Base-by-base conservation (phyloP, 2,797 vertebrate genomes). In the Sebastes flavidus region DNA sequence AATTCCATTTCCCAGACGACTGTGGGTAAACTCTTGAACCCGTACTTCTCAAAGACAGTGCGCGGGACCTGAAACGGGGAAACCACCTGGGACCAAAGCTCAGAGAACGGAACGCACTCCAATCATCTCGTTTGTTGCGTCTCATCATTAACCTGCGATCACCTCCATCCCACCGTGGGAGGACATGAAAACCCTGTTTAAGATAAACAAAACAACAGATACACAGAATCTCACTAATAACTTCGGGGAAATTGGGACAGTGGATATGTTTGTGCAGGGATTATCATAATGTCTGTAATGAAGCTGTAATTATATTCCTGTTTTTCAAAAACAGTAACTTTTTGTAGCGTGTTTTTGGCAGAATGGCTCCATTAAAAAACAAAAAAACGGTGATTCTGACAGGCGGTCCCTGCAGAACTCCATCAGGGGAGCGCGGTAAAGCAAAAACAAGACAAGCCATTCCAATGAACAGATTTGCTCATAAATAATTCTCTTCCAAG, bases 401-500 rank as follows among this genome's bases (percentile, higher is more conserved):
- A 94, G 89, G 82, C 77, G 13, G 82, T 87, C 91, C 92, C 91
- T 82, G 85, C 78, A 86, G 93, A 88, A 30, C 25, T 6, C 60
- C 83, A 87, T 86, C 87, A 75, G 84, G 91, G 90, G 88, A 93
- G 77, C 20, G 32, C 55, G 46, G 88, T 63, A 84, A 86, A 91
- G 83, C 88, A 91, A 91, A 89, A 94, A 92, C 91, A 94, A 92
- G 89, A 87, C 85, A 55, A 91, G 79, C 83, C 81, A 88, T 92
- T 92, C 86, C 89, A 91, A 73, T 63, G 86, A 93, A 92, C 92
- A 94, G 91, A 94, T 93, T 92, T 88, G 73, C 92, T 95, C 91
- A 95, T 95, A 91, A 95, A 95, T 95, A 93, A 95, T 95, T 95
- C 93, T 66, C 90, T 94, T 92, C 76, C 70, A 93, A 91, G 89